phyloP scores from a whole-genome alignment of 2,888 invertebrate genomes.

The Idaea dimidiata region DNA sequence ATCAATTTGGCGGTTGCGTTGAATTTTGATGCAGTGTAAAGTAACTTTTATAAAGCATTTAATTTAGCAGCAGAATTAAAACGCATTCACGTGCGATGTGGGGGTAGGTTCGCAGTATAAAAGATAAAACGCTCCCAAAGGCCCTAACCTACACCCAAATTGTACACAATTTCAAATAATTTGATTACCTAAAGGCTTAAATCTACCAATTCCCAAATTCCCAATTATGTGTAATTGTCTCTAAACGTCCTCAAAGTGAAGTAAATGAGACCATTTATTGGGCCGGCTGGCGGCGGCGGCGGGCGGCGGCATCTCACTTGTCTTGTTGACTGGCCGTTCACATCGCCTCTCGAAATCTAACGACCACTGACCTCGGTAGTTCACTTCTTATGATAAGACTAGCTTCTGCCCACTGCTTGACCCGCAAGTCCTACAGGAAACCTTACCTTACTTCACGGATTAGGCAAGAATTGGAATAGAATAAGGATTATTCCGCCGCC shows the following conservation, averaged over 20 bases:
- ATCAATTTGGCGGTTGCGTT: too few species aligned
- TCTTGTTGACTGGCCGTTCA: constrained; percentile 26
- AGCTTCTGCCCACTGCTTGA: too few species aligned
- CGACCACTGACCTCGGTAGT: constrained; percentile 33
- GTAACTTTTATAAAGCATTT: too few species aligned
- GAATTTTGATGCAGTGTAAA: too few species aligned
- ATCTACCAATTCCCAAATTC: not conserved
- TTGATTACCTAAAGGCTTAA: not conserved
- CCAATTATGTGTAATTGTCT: not conserved
- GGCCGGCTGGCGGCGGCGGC: constrained; percentile 9
- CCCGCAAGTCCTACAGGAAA: too few species aligned
- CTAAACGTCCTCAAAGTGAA: not conserved
- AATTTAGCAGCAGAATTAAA: too few species aligned
- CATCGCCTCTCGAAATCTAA: constrained; percentile 22
- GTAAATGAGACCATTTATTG: constrained; percentile 11
- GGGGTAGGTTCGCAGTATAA: too few species aligned
- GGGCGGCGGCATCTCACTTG: constrained; percentile 9
- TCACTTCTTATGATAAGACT: constrained; percentile 29
- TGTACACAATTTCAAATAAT: not conserved
- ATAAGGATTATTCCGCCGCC: too few species aligned
- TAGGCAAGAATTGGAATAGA: too few species aligned
- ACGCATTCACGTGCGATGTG: too few species aligned
- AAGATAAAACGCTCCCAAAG: not conserved
- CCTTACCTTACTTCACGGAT: too few species aligned
- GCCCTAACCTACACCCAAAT: not conserved